phyloP scores from a whole-genome alignment of 1,140 invertebrate species.

The Chrysomallon squamiferum region DNA sequence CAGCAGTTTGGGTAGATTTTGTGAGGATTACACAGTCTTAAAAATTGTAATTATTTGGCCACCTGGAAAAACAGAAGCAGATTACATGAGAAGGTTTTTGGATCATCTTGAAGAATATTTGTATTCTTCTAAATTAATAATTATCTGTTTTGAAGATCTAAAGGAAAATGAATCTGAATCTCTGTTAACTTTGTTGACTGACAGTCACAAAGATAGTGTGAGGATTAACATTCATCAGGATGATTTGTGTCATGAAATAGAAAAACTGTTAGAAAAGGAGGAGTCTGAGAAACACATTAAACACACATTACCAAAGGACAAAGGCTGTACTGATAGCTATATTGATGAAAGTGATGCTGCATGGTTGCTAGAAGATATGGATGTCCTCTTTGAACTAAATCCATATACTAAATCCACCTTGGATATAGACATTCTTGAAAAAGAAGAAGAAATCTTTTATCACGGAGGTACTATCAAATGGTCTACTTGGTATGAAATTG shows the following conservation, averaged over 20 bases:
- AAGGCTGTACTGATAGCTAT: neutral
- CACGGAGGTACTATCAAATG: constrained; percentile 39
- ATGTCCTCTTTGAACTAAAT: constrained; percentile 30
- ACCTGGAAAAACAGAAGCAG: no score
- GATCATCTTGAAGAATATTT: no score
- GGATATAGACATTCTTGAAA: constrained; percentile 20
- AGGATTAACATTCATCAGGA: no score
- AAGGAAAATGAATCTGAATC: no score
- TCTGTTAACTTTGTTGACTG: no score
- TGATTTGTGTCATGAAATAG: no score
- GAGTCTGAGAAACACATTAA: neutral
- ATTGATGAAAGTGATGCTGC: constrained; percentile 25
- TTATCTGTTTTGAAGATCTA: no score
- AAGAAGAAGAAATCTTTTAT: constrained; percentile 29
- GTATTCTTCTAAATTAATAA: no score
- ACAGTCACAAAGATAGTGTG: no score
- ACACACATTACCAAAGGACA: constrained; percentile 16
- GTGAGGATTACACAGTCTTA: neutral
- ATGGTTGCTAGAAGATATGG: constrained; percentile 35
- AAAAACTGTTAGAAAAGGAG: no score
- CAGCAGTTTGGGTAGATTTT: constrained; percentile 19
- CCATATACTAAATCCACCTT: constrained; percentile 12
- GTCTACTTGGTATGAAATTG: constrained; percentile 28
- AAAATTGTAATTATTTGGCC: neutral
- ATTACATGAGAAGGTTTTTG: no score